phyloP scores from a whole-genome alignment of 2,113 vertebrate genomes.

The Noturus placidus region DNA sequence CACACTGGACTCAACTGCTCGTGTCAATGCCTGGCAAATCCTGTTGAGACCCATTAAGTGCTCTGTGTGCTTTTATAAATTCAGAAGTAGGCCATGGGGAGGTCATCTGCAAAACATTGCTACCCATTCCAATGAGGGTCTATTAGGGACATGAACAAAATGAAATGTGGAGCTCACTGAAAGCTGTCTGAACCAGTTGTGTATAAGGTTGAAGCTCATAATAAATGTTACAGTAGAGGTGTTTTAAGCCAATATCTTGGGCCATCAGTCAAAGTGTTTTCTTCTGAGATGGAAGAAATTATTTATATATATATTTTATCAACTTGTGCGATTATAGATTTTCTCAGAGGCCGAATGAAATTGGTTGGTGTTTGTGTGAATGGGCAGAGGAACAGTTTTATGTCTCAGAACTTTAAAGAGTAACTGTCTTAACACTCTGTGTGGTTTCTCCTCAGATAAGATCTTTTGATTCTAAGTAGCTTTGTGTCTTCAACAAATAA shows the following conservation, averaged over 20 bases:
- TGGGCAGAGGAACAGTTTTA: neutral
- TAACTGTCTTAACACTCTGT: neutral
- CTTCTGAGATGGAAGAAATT: constrained; percentile 25
- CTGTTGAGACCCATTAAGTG: constrained; percentile 38
- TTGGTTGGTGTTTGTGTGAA: constrained; percentile 32
- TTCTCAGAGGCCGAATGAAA: constrained; percentile 30
- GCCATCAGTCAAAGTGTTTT: constrained; percentile 41
- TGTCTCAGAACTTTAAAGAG: constrained; percentile 21
- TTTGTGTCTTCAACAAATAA: constrained; percentile 1
- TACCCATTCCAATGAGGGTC: constrained; percentile 30
- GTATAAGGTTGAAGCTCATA: constrained; percentile 38
- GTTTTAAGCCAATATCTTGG: constrained; percentile 44
- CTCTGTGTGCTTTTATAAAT: constrained; percentile 36
- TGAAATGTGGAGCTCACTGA: constrained; percentile 35
- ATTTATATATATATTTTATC: constrained; percentile 34
- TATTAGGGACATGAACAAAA: constrained; percentile 35
- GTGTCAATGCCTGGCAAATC: constrained; percentile 21
- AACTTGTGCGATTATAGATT: constrained; percentile 43
- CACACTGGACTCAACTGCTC: constrained; percentile 6
- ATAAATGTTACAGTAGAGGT: constrained; percentile 41
- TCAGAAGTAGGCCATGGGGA: constrained; percentile 38
- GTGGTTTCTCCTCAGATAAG: neutral
- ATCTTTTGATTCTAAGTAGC: neutral
- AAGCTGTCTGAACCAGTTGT: constrained; percentile 29
- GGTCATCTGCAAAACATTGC: constrained; percentile 28